These are phyloP conservation scores for Macaca mulatta DNA, from an alignment of 2,113 vertebrate species.

Conservation along the genomic window DNA sequence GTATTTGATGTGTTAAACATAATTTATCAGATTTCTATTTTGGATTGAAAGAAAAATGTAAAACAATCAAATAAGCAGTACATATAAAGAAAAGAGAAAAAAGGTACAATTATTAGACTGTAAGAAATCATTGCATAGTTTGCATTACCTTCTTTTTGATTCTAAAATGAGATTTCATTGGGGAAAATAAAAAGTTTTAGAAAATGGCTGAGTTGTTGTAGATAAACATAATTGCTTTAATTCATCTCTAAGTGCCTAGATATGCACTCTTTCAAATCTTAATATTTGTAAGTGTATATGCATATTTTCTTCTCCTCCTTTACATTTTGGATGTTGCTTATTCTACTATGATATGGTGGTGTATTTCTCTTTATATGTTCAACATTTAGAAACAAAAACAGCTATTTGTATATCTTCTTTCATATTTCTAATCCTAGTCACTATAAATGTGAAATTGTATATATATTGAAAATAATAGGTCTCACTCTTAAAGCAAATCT, in stretches of 20 bases:
- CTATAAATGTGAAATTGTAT: background rate
- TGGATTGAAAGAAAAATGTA: background rate
- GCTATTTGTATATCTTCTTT: background rate
- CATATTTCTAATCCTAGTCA: background rate
- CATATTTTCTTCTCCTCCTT: background rate
- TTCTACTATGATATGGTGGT: background rate
- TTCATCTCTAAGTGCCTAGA: background rate
- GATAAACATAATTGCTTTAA: background rate
- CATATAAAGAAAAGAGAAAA: background rate
- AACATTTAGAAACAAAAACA: slow-evolving; percentile 11
- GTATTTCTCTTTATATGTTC: background rate
- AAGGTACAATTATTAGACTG: background rate
- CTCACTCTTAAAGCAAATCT: background rate
- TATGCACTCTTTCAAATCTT: background rate
- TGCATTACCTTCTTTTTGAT: background rate
- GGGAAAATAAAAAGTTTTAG: background rate
- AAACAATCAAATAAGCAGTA: background rate
- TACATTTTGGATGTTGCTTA: background rate
- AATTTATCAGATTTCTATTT: background rate
- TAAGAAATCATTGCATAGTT: background rate
- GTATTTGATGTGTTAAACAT: background rate
- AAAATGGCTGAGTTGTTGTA: background rate
- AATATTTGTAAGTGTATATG: background rate
- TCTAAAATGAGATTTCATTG: background rate
- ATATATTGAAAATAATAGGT: background rate